Base-by-base conservation (phyloP, 2,797 vertebrate species). In the Eremophila alpestris region DNA sequence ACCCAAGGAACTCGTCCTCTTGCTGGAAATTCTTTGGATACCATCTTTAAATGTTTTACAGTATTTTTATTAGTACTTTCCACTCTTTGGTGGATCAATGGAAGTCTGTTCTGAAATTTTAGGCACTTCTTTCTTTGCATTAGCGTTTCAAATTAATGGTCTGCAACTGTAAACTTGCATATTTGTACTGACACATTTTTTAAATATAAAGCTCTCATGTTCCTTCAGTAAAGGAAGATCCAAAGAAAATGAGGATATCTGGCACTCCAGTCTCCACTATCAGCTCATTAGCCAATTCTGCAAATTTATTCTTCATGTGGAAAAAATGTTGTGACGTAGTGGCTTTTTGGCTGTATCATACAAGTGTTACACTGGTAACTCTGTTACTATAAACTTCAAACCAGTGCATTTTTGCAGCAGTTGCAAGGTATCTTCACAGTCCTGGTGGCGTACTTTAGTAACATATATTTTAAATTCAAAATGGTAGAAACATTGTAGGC, bases 21-120 rank as follows among this genome's bases (percentile, higher is more conserved):
- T 87, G 43, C 71, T 91, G 81, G 81, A 93, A 96, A 84, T 64
- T 92, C 46, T 38, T 91, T 94, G 87, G 60, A 95, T 82, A 36
- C 75, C 67, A 90, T 73, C 49, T 92, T 94, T 73, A 93, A 95
- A 75, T 41, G 30, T 65, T 97, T 94, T 79, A 43, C 59, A 65
- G 32, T 87, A 34, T 83, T 95, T 95, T 96, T 91, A 73, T 93
- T 90, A 67, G 65, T 90, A 87, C 58, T 95, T 96, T 93, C 83
- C 85, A 83, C 36, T 84, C 69, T 81, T 93, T 62, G 54, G 26
- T 77, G 64, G 45, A 87, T 96, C 74, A 92, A 58, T 93, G 81
- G 75, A 76, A 96, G 75, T 65, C 80, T 94, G 71, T 79, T 93
- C 75, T 91, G 69, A 84, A 96, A 95, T 81, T 92, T 83, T 91